phyloP scores from a whole-genome alignment of 2,797 vertebrate species.

The Onychomys torridus region DNA sequence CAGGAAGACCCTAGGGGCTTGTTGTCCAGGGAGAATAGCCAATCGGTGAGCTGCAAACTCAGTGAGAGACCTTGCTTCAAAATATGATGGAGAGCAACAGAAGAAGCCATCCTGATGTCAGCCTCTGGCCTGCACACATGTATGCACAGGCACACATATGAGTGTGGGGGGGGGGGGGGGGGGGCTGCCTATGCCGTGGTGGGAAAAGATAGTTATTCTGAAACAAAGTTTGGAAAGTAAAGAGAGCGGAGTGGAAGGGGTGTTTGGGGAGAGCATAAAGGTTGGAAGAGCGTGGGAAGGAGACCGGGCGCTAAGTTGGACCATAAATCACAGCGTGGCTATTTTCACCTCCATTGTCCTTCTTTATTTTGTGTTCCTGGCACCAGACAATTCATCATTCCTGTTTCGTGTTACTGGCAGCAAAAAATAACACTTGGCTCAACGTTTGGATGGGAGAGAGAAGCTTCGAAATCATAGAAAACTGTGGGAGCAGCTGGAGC shows the following conservation, averaged over 20 bases:
- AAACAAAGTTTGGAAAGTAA: background rate
- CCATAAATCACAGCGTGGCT: constrained; percentile 52
- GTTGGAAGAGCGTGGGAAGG: background rate
- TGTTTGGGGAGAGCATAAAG: background rate
- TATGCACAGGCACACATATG: background rate
- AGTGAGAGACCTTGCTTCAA: background rate
- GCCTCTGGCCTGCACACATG: background rate
- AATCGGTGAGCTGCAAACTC: background rate
- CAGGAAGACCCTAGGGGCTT: background rate
- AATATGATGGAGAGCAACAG: background rate
- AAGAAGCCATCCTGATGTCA: background rate
- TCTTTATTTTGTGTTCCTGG: constrained; percentile 21
- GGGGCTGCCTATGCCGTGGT: background rate
- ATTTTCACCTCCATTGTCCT: constrained; percentile 41
- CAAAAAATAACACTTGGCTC: constrained; percentile 55
- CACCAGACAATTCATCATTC: constrained; percentile 66
- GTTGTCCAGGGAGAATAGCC: background rate
- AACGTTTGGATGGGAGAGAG: constrained; percentile 11
- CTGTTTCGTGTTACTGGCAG: background rate
- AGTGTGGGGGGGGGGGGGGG: accelerated
- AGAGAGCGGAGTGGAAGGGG: background rate
- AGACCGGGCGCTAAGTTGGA: background rate
- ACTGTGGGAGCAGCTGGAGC: background rate
- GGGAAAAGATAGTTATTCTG: background rate
- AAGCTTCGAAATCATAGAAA: constrained; percentile 1